Percentiles rank a stretch among this genome's conserved stretches.
phyloP scores from a whole-genome alignment of 1,140 invertebrate genomes.

The Drosophila asahinai region DNA sequence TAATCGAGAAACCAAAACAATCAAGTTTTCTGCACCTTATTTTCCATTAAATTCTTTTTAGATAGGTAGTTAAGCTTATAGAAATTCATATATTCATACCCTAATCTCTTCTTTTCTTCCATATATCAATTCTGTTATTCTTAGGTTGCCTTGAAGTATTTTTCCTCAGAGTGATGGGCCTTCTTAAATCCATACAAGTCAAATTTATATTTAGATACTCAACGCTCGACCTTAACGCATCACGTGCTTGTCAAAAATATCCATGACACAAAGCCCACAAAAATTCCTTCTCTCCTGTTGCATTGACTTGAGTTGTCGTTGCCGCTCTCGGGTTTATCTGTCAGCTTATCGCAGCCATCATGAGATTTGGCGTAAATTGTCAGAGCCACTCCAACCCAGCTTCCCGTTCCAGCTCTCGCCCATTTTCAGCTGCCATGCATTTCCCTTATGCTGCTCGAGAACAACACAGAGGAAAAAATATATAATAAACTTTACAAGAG shows the following conservation, averaged over 20 bases:
- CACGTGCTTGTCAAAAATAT: constrained; percentile 38
- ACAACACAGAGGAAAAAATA: background rate
- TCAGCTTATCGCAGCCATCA: constrained; percentile 65
- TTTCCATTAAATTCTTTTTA: too few relatives aligned
- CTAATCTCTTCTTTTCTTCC: background rate
- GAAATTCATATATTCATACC: background rate
- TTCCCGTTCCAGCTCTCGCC: background rate
- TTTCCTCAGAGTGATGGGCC: background rate
- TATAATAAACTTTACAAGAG: background rate
- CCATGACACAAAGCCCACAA: constrained; percentile 15
- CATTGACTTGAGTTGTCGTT: constrained; percentile 48
- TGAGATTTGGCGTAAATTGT: constrained; percentile 65
- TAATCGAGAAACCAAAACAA: too few relatives aligned
- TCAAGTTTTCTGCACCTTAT: too few relatives aligned
- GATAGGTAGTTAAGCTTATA: too few relatives aligned
- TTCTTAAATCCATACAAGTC: constrained; percentile 5
- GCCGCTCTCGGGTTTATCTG: constrained; percentile 52
- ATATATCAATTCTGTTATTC: too few relatives aligned
- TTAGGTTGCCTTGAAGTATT: background rate
- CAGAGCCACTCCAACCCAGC: constrained; percentile 18
- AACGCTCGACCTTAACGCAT: constrained; percentile 25
- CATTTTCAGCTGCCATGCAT: constrained; percentile 19
- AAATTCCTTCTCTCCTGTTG: constrained; percentile 41
- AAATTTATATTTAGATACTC: constrained; percentile 22
- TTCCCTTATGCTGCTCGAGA: constrained; percentile 5